These are phyloP conservation scores for Minunthozetes semirufus DNA, from an alignment of 2,888 invertebrate genomes.

Conservation along the genomic window DNA sequence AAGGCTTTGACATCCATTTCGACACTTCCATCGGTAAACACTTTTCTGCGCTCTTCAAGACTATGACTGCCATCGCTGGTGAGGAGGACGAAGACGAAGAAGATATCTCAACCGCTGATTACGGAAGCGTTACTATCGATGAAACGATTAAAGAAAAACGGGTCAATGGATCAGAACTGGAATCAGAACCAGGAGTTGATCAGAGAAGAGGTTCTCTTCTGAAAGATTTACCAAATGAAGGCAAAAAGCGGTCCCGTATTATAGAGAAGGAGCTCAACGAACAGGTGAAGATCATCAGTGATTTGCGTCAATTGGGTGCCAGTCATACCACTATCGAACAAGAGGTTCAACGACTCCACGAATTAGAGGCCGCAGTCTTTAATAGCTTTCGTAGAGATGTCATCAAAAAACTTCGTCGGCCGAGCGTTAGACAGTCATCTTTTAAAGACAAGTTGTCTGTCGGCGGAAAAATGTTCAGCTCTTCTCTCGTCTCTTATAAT, in stretches of 20 bases:
- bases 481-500: conserved; percentile 27
- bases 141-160: neutral
- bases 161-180: neutral
- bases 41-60: conserved; percentile 85
- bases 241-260: conserved; percentile 66
- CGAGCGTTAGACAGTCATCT: conserved; percentile 60
- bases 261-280: conserved; percentile 97
- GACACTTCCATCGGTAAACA: conserved; percentile 95
- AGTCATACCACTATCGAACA: conserved; percentile 82
- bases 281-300: conserved; percentile 89
- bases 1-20: conserved; percentile 92
- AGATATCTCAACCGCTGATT: conserved; percentile 57
- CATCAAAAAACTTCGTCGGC: conserved; percentile 77
- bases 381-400: conserved; percentile 89
- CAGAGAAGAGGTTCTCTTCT: neutral
- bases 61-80: conserved; percentile 87
- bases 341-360: conserved; percentile 83
- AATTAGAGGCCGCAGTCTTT: conserved; percentile 86
- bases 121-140: conserved; percentile 25
- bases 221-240: conserved; percentile 47
- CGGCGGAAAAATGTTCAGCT: conserved; percentile 29
- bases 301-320: conserved; percentile 68
- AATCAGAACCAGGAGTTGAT: neutral
- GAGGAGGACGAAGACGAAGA: conserved; percentile 72
- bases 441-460: conserved; percentile 61